phyloP scores from a whole-genome alignment of 2,113 vertebrate species.

The human (Homo sapiens) region GRCh38 chr5:21838501-21839000 shows the following conservation, averaged over 20 bases:
- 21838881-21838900: accelerated
- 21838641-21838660: background rate
- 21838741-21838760: background rate
- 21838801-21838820: too few species aligned
- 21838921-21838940: background rate
- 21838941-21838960: background rate
- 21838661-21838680: background rate
- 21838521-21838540: too few species aligned
- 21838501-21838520: too few species aligned
- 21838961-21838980: background rate
- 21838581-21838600: background rate
- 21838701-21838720: background rate
- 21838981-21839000: background rate
- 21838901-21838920: background rate
- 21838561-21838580: too few species aligned
- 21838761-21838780: background rate
- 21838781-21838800: background rate
- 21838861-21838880: background rate
- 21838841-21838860: background rate
- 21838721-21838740: background rate
- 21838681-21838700: background rate
- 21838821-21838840: background rate
- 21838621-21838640: background rate
- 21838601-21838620: background rate
- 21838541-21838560: too few species aligned